phyloP scores from a whole-genome alignment of 1,140 invertebrate genomes.

The Vanessa atalanta region DNA sequence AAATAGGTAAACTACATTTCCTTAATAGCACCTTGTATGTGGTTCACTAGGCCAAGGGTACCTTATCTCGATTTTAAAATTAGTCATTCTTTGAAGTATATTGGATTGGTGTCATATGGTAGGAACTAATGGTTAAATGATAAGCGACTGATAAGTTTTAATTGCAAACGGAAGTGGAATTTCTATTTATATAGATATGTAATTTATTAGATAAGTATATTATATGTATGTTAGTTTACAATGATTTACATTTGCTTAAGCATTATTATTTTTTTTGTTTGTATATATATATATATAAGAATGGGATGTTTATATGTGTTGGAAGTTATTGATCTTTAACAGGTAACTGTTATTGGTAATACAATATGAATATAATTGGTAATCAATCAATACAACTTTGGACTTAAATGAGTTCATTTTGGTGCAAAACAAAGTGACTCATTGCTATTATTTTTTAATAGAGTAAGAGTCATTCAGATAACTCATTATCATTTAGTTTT shows the following conservation, averaged over 20 bases:
- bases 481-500: too few relatives aligned
- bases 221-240: not conserved
- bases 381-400: too few relatives aligned
- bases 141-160: constrained; percentile 18
- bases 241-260: not conserved
- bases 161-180: constrained; percentile 14
- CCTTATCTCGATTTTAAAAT: constrained; percentile 30
- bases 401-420: too few relatives aligned
- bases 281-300: too few relatives aligned
- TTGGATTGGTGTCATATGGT: constrained; percentile 16
- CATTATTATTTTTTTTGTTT: not conserved
- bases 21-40: constrained; percentile 30
- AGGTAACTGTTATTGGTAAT: too few relatives aligned
- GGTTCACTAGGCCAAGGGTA: constrained; percentile 27
- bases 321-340: too few relatives aligned
- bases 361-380: too few relatives aligned
- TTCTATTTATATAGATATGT: constrained; percentile 4
- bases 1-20: constrained; percentile 4
- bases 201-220: not conserved
- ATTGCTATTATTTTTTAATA: too few relatives aligned
- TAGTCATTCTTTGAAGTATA: constrained; percentile 21
- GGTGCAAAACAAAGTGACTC: too few relatives aligned
- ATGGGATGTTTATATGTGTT: too few relatives aligned
- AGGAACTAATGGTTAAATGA: constrained; percentile 22
- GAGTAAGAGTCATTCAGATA: too few relatives aligned